These are phyloP conservation scores for Drosophila elegans DNA, from an alignment of 1,140 invertebrate genomes.

Conservation along the genomic window DNA sequence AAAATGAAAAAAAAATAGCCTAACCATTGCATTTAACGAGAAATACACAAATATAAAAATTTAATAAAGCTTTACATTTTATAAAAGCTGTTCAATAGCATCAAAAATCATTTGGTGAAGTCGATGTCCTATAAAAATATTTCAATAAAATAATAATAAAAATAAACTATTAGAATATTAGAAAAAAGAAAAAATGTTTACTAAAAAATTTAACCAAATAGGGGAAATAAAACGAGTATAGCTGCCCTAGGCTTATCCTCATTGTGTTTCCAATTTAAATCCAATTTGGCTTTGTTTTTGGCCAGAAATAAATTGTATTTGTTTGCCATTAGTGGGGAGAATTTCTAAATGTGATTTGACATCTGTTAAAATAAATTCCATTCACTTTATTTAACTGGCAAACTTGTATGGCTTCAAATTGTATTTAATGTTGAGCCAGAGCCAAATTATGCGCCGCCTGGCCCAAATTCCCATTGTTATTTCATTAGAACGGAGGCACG, in stretches of 20 bases:
- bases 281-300: constrained; percentile 48
- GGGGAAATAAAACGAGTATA: not conserved
- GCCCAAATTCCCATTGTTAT: constrained; percentile 16
- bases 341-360: constrained; percentile 51
- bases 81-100: not conserved
- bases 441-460: constrained; percentile 1
- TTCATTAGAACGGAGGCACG: constrained; percentile 6
- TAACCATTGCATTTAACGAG: not conserved
- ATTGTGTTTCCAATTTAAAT: constrained; percentile 40
- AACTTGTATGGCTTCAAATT: constrained; percentile 33
- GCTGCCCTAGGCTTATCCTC: constrained; percentile 24
- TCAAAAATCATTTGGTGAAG: not conserved
- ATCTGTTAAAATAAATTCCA: constrained; percentile 48
- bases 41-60: not conserved
- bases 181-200: constrained; percentile 4
- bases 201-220: not conserved
- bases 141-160: not conserved
- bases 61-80: not conserved
- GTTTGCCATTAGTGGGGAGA: constrained; percentile 36
- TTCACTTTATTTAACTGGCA: constrained; percentile 30
- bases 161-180: constrained; percentile 2
- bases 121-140: not conserved
- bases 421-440: constrained; percentile 29
- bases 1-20: not conserved
- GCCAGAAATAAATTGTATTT: constrained; percentile 49